Percentiles rank a stretch among this genome's conserved stretches.
These are phyloP conservation scores for Pangasius sanitwongsei DNA, from an alignment of 2,797 vertebrate genomes.

Conservation along the genomic window DNA sequence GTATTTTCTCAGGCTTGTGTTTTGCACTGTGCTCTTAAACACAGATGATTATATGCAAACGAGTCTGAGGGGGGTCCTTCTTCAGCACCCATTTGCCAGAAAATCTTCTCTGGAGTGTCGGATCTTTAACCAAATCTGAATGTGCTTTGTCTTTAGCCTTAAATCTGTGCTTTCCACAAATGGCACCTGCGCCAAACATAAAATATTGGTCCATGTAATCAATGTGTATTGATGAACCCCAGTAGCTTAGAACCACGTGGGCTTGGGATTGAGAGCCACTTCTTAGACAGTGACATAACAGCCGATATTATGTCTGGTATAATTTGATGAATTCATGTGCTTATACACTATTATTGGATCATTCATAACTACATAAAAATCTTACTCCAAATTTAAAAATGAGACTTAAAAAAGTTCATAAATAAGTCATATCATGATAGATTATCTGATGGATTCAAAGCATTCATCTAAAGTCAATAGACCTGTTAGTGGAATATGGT, in stretches of 20 bases:
- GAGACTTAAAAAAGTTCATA: too few species aligned
- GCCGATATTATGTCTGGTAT: too few species aligned
- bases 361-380: background rate
- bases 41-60: slow-evolving; percentile 28
- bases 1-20: slow-evolving; percentile 36
- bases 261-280: background rate
- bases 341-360: background rate
- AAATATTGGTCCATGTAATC: background rate
- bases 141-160: slow-evolving; percentile 1
- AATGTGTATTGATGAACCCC: background rate
- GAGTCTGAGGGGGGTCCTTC: background rate
- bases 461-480: background rate
- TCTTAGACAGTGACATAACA: background rate
- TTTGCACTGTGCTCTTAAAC: slow-evolving; percentile 3
- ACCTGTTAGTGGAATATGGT: slow-evolving; percentile 27
- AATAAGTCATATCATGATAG: background rate
- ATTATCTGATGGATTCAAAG: background rate
- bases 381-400: background rate
- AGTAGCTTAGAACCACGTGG: background rate
- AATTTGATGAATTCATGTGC: background rate
- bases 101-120: background rate
- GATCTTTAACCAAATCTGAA: slow-evolving; percentile 23
- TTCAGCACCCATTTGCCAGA: background rate
- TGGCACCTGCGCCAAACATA: background rate
- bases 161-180: slow-evolving; percentile 18